Evolutionary conservation across 2,113 vertebrate genomes (phyloP).

Genomic region (Strigops habroptila): DNA sequence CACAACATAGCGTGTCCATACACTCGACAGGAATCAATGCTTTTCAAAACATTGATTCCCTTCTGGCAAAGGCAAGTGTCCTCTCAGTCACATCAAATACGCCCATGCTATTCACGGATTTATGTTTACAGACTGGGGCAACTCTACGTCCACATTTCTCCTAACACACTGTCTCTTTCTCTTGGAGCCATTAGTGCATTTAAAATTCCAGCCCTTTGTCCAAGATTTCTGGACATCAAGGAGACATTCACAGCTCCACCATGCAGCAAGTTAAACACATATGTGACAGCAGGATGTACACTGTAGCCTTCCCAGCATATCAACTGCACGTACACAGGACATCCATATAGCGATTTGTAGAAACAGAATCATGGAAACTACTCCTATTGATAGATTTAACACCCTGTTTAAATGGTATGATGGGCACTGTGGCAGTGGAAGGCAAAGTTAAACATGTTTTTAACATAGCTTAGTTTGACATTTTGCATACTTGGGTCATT

Average conservation of each 20-base stretch:
- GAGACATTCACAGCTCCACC: background rate
- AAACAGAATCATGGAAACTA: background rate
- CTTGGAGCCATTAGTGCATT: background rate
- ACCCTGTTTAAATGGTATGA: background rate
- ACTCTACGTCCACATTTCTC: background rate
- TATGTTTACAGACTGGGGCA: background rate
- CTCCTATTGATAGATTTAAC: background rate
- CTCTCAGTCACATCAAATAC: background rate
- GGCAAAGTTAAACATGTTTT: background rate
- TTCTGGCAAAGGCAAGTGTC: background rate
- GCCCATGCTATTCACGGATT: background rate
- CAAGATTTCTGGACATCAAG: background rate
- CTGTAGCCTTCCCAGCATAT: background rate
- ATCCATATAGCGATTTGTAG: background rate
- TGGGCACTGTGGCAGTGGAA: background rate
- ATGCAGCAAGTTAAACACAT: background rate
- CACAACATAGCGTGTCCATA: background rate
- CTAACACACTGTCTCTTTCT: accelerated
- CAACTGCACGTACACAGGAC: background rate
- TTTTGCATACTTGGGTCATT: background rate
- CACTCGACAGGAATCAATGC: background rate
- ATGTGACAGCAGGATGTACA: accelerated
- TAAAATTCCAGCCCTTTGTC: background rate
- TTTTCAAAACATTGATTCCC: background rate
- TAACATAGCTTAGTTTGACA: background rate